Evolutionary conservation across 1,140 invertebrate species (phyloP), one percentile per base, ranked within the genome.

Genomic region (Scaptomyza hsui): DNA sequence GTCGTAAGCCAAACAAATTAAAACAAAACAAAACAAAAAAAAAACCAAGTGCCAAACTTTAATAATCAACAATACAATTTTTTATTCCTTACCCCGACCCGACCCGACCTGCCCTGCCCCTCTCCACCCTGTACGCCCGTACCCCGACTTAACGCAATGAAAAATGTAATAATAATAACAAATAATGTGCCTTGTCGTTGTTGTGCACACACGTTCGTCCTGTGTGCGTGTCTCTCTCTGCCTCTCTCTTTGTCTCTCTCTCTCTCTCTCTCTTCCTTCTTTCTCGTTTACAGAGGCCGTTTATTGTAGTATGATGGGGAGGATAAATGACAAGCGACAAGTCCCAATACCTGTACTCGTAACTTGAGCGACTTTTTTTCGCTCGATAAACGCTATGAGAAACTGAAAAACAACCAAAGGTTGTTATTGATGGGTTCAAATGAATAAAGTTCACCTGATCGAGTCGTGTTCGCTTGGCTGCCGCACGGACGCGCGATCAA

Each of bases 261-360:
- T 59, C 62, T 67, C 62, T 72, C 72, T 89, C 63, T 78, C 73
- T 73, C 67, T 81, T 69, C 56, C 62, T 77, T 83, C 76, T 89
- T 74, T 91, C 88, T 90, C 79, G 71, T 91, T 91, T 90, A 90
- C 90, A 91, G 90, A 91, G 90, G 90, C 90, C 90, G 90, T 76
- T 83, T 89, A 89, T 91, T 85, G 90, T 91, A 83, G 89, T 89
- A 91, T 91, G 90, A 89, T 91, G 90, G 90, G 89, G 90, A 91
- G 89, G 90, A 91, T 89, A 89, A 82, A 62, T 60, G 79, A 80
- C 59, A 69, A 72, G 70, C 79, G 49, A 76, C 65, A 70, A 74
- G 59, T 74, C 52, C 75, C 78, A 75, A 72, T 74, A 67, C 78
- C 68, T 64, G 78, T 67, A 75, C 81, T 83, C 80, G 80, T 85